Evolutionary conservation across 2,113 vertebrate species (phyloP).

Genomic region (Argyrosomus japonicus): DNA sequence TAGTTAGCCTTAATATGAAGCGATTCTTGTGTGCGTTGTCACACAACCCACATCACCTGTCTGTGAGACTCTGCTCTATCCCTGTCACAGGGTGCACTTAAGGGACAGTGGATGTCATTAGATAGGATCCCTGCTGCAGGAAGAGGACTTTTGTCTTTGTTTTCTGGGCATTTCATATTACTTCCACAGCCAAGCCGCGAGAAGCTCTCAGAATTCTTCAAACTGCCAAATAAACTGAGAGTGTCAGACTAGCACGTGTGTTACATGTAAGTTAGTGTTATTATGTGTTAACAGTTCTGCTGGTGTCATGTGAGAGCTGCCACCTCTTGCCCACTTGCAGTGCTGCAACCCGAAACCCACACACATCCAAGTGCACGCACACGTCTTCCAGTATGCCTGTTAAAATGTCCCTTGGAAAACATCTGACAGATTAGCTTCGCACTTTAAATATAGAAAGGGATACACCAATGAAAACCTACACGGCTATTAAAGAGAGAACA

Average conservation of each 20-base stretch:
- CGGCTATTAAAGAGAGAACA: constrained; percentile 60
- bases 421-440: constrained; percentile 66
- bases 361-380: constrained; percentile 15
- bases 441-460: constrained; percentile 72
- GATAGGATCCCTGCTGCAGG: constrained; percentile 27
- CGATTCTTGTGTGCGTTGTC: constrained; percentile 53
- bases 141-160: constrained; percentile 35
- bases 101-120: constrained; percentile 46
- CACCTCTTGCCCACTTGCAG: constrained; percentile 54
- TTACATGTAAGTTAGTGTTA: constrained; percentile 58
- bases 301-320: constrained; percentile 64
- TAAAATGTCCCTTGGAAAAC: constrained; percentile 67
- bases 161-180: constrained; percentile 26
- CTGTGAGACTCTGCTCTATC: constrained; percentile 26
- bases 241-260: constrained; percentile 27
- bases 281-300: constrained; percentile 73
- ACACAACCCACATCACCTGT: constrained; percentile 53
- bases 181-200: constrained; percentile 12
- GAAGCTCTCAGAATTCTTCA: constrained; percentile 27
- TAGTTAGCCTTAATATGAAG: constrained; percentile 51
- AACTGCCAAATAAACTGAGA: constrained; percentile 41
- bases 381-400: constrained; percentile 37
- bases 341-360: constrained; percentile 63
- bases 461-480: constrained; percentile 60
- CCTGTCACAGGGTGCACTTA: constrained; percentile 31